Base-by-base conservation (phyloP, 2,888 invertebrate species). In the Drosophila austrosaltans region DNA sequence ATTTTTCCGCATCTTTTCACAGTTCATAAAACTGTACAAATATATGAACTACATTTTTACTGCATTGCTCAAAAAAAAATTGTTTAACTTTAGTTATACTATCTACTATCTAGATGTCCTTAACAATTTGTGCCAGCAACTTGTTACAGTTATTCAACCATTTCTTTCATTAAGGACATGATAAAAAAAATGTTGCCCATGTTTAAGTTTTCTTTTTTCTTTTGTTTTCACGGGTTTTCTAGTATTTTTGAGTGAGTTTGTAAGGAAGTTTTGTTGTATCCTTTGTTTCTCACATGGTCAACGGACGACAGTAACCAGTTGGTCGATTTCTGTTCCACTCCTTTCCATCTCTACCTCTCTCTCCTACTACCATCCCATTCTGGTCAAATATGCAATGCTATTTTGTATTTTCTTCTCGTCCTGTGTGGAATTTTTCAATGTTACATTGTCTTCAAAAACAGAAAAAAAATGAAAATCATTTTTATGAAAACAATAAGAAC, bases 401-500 rank as follows among this genome's bases (percentile, higher is more conserved):
- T 67, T 76, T 75, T 71, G 56, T 65, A 65, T 75, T 63, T 42
- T 65, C 59, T 56, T 3, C 10, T 20, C 25, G 20, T 28, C 28
- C 36, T 65, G 58, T 16, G 53, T 40, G 8, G 48, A 53, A 58
- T 63, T 77, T 74, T 72, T 69, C 66, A 76, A 60, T 72, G 70
- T 53, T 42, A 62, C 59, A 76, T 70, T 66, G 76, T 63, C 65
- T 28, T 59, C 16, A 16, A 16, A 16, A 16, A 16, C 16, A 16
- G 16, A 16, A 16, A 16, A 83, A 76, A 83, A 76, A 78, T 69
- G n/a, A 86, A 81, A 73, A 72, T 72, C 63, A 75, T 83, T 83
- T 87, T 73, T 78, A 65, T 68, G 66, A 75, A 83, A 83, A 86
- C 78, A 88, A 83, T 75, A 76, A 73, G 73, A 72, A 63, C 56